Conservation (phyloP, 2,113 vertebrate species). For the Baryphthengus martii region DNA sequence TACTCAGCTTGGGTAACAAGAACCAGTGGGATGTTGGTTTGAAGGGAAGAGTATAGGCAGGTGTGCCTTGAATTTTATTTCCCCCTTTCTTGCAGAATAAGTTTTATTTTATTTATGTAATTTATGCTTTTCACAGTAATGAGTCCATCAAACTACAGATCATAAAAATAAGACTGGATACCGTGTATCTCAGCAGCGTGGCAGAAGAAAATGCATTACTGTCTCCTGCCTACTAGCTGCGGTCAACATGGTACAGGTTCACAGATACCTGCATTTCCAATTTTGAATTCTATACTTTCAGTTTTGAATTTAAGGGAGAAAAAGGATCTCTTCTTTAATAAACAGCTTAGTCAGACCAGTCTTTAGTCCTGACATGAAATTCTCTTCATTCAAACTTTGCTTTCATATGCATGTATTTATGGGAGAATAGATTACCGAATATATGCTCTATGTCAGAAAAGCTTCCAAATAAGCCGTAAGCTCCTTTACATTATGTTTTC, state of each 20-base stretch:
- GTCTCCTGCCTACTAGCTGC: background rate
- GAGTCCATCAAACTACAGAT: background rate
- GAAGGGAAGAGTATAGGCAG: background rate
- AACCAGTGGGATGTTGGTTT: background rate
- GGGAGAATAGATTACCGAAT: background rate
- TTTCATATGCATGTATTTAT: background rate
- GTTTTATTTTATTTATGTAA: constrained; percentile 5
- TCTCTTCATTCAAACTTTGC: background rate
- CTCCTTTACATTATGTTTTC: background rate
- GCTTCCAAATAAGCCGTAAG: background rate
- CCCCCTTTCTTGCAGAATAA: background rate
- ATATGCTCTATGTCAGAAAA: background rate
- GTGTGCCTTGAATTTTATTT: constrained; percentile 31
- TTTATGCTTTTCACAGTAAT: background rate
- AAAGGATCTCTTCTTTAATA: background rate
- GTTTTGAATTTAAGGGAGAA: background rate
- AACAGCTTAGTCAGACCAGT: background rate
- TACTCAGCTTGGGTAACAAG: background rate
- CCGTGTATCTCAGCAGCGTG: background rate
- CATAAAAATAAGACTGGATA: background rate
- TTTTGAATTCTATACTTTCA: background rate
- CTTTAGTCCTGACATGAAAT: background rate
- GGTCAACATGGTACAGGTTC: background rate
- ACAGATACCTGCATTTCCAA: background rate
- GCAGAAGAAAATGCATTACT: background rate